phyloP scores from a whole-genome alignment of 2,797 vertebrate genomes.

The Chrysocyon brachyurus region DNA sequence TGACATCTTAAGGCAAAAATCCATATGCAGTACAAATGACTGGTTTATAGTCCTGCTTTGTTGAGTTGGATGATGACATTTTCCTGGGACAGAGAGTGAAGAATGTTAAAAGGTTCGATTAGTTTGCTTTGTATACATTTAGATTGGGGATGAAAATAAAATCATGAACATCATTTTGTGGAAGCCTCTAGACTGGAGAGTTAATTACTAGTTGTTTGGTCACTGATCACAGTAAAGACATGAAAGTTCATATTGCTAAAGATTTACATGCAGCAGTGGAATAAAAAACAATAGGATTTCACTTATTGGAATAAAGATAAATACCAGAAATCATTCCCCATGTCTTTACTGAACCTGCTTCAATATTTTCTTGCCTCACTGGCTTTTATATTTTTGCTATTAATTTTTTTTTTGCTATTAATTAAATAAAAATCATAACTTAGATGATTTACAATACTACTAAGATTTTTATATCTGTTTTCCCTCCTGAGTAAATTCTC shows the following conservation, averaged over 20 bases:
- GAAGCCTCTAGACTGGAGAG: background rate
- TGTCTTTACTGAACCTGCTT: background rate
- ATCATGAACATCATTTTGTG: background rate
- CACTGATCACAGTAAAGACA: background rate
- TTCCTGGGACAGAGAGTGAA: constrained; percentile 44
- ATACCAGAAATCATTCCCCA: background rate
- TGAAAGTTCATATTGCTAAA: background rate
- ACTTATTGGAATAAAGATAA: constrained; percentile 4
- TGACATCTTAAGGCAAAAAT: constrained; percentile 6
- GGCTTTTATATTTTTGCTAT: constrained; percentile 34
- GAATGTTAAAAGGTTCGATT: constrained; percentile 4
- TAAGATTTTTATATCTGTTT: constrained; percentile 44
- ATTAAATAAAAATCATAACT: constrained; percentile 30
- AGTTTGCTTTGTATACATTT: constrained; percentile 41
- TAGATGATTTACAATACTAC: background rate
- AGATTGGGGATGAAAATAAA: constrained; percentile 41
- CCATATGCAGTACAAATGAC: background rate
- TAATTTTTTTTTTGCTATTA: constrained; percentile 47
- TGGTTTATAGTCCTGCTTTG: constrained; percentile 19
- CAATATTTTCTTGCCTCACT: constrained; percentile 6
- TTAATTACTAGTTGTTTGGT: background rate
- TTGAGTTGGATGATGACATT: constrained; percentile 15
- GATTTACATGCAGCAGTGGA: background rate
- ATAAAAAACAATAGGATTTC: background rate
- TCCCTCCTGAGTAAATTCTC: background rate